Evolutionary conservation across 1,140 invertebrate genomes (phyloP).

Genomic region (Euwallacea fornicatus): DNA sequence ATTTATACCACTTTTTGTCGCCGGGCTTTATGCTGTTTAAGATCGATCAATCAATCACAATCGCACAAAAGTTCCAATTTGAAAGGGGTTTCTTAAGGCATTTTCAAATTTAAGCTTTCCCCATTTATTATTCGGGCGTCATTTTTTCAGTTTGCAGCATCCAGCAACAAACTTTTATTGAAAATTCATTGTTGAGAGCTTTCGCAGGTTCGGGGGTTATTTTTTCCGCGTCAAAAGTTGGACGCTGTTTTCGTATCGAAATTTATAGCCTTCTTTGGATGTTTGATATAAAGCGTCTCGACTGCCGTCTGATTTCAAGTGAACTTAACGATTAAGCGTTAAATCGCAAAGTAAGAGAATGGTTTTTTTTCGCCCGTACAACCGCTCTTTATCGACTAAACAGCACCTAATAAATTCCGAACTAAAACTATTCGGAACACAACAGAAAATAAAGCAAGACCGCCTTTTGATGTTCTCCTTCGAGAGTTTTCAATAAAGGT

Average conservation of each 20-base stretch:
- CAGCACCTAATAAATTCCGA: slow-evolving; percentile 3
- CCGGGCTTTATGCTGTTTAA: too few relatives aligned
- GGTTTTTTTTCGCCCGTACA: neutral
- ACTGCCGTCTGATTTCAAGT: too few relatives aligned
- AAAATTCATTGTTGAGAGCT: slow-evolving; percentile 20
- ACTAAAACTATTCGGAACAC: slow-evolving; percentile 7
- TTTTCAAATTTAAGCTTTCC: slow-evolving; percentile 11
- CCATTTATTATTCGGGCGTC: slow-evolving; percentile 20
- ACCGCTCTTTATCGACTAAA: neutral
- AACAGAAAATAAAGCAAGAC: slow-evolving; percentile 18
- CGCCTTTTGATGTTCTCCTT: neutral
- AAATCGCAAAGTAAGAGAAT: neutral
- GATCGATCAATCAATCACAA: slow-evolving; percentile 10
- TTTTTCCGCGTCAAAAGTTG: slow-evolving; percentile 18
- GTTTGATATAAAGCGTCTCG: too few relatives aligned
- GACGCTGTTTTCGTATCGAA: slow-evolving; percentile 9
- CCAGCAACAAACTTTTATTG: slow-evolving; percentile 20
- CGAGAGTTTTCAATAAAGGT: slow-evolving; percentile 28
- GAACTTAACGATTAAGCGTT: too few relatives aligned
- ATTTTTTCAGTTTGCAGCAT: slow-evolving; percentile 13
- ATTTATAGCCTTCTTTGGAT: too few relatives aligned
- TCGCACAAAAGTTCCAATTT: slow-evolving; percentile 5
- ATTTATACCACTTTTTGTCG: too few relatives aligned
- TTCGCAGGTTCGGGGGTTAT: neutral
- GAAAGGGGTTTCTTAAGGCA: slow-evolving; percentile 9